Conservation (phyloP, 2,888 invertebrate species). For the Pycnomerus fuliginosus region DNA sequence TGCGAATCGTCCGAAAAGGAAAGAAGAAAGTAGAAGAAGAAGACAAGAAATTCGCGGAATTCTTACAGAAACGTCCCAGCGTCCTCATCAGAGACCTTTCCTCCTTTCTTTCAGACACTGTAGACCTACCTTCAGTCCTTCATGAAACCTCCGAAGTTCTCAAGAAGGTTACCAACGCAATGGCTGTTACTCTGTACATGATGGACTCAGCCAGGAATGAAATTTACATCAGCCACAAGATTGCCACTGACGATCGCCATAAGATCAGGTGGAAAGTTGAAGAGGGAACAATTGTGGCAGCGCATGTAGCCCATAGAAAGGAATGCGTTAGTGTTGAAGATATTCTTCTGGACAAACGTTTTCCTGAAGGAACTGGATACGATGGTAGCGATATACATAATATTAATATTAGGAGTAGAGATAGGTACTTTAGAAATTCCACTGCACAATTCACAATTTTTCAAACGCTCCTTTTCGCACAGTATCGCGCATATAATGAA, state of each 20-base stretch:
- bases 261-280: conserved; percentile 61
- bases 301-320: conserved; percentile 59
- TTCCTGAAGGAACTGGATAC: conserved; percentile 58
- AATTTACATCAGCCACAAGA: conserved; percentile 57
- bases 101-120: conserved; percentile 57
- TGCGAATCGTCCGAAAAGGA: conserved; percentile 46
- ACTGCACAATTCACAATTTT: no score
- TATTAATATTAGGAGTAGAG: no score
- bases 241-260: conserved; percentile 46
- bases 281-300: conserved; percentile 58
- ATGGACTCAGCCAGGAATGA: conserved; percentile 58
- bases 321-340: conserved; percentile 59
- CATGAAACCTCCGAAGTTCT: conserved; percentile 61
- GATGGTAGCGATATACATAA: background rate
- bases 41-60: conserved; percentile 43
- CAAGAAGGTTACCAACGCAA: conserved; percentile 58
- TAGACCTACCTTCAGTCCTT: conserved; percentile 58
- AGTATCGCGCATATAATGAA: no score
- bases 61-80: conserved; percentile 48
- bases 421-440: no score
- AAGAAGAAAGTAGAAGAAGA: conserved; percentile 32
- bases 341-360: conserved; percentile 57
- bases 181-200: conserved; percentile 60
- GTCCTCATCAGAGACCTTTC: conserved; percentile 46
- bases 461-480: no score